These are phyloP conservation scores for Podiceps cristatus DNA, from an alignment of 2,113 vertebrate species.

Conservation along the genomic window DNA sequence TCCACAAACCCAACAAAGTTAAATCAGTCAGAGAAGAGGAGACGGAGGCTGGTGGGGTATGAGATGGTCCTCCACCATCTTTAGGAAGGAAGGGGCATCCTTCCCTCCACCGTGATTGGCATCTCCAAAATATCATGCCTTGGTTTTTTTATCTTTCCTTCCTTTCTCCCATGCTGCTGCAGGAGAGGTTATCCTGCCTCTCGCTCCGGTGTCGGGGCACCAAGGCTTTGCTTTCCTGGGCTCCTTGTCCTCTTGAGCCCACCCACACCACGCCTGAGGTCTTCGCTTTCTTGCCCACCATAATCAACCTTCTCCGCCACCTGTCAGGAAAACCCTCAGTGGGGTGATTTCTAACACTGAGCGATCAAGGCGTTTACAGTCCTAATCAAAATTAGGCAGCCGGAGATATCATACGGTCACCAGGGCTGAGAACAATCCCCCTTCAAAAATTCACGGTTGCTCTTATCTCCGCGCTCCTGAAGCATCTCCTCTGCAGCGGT, in stretches of 20 bases:
- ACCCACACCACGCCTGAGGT: rapidly evolving
- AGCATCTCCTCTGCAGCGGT: background rate
- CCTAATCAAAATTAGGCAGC: background rate
- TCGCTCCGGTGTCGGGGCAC: rapidly evolving
- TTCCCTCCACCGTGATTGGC: rapidly evolving
- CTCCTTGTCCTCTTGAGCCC: background rate
- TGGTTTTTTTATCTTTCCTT: background rate
- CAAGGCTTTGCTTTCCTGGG: background rate
- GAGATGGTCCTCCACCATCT: background rate
- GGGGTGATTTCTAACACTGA: background rate
- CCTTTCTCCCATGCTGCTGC: rapidly evolving
- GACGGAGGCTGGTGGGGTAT: background rate
- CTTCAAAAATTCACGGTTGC: background rate
- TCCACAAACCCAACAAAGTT: background rate
- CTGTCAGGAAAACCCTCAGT: background rate
- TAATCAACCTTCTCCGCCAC: background rate
- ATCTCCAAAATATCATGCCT: background rate
- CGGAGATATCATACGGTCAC: background rate
- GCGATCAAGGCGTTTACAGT: rapidly evolving
- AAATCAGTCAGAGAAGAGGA: background rate
- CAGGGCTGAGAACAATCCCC: background rate
- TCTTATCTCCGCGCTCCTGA: background rate
- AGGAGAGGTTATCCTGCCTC: background rate
- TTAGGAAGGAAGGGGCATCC: background rate
- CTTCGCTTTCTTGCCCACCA: rapidly evolving